These are phyloP conservation scores for Drosophila maculinotata DNA, from an alignment of 2,888 invertebrate species.

Conservation along the genomic window DNA sequence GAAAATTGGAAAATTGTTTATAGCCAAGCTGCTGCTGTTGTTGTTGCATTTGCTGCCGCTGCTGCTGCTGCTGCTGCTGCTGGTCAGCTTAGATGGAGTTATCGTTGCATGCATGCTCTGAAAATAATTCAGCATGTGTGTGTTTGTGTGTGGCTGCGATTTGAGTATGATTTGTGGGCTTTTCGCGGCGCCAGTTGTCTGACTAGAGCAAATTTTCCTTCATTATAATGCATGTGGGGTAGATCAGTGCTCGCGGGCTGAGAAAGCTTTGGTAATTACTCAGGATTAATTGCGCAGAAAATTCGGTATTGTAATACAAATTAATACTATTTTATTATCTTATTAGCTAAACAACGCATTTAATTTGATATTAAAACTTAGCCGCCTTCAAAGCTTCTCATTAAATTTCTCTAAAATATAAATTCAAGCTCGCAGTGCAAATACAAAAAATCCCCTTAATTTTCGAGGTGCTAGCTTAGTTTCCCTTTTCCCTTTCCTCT, in stretches of 20 bases:
- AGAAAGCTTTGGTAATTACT: conserved; percentile 11
- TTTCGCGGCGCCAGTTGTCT: conserved; percentile 55
- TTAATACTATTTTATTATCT: no score
- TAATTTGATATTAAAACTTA: no score
- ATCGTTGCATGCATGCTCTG: conserved; percentile 65
- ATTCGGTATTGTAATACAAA: background rate
- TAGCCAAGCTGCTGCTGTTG: conserved; percentile 30
- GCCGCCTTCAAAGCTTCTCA: background rate
- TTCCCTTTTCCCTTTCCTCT: background rate
- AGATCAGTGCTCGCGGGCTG: conserved; percentile 4
- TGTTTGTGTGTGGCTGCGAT: conserved; percentile 5
- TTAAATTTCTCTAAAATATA: background rate
- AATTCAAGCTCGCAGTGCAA: background rate
- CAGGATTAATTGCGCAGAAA: background rate
- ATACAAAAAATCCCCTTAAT: conserved; percentile 1
- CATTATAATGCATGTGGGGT: conserved; percentile 31
- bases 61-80: conserved; percentile 23
- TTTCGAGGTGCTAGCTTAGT: conserved; percentile 9
- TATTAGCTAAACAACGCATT: no score
- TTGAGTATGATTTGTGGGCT: conserved; percentile 48
- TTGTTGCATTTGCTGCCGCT: conserved; percentile 25
- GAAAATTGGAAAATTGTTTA: conserved; percentile 78
- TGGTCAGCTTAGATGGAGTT: conserved; percentile 40
- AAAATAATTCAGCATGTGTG: conserved; percentile 44
- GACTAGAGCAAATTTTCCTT: conserved; percentile 36